These are phyloP conservation scores for Amiota minor DNA, from an alignment of 2,888 invertebrate species.

Conservation along the genomic window DNA sequence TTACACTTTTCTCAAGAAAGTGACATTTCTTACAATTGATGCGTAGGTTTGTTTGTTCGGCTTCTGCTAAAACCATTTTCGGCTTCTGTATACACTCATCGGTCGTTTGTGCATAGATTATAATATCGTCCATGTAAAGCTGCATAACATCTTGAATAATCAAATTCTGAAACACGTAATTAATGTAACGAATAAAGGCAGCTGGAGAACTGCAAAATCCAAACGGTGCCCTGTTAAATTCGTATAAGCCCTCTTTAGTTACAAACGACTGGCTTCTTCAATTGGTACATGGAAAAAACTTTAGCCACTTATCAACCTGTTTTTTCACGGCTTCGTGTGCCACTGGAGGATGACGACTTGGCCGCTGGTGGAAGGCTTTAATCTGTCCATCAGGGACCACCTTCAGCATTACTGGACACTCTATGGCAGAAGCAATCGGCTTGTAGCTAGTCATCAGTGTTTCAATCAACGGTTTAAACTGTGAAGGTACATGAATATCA, in stretches of 20 bases:
- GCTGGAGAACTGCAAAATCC: slow-evolving; percentile 26
- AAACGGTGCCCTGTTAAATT: slow-evolving; percentile 25
- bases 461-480: slow-evolving; percentile 25
- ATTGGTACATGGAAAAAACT: slow-evolving; percentile 39
- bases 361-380: slow-evolving; percentile 1
- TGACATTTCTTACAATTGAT: no score
- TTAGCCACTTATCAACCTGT: slow-evolving; percentile 27
- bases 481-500: slow-evolving; percentile 29
- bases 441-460: slow-evolving; percentile 21
- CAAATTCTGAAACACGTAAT: slow-evolving; percentile 38
- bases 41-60: no score
- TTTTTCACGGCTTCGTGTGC: slow-evolving; percentile 16
- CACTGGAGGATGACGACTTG: slow-evolving; percentile 11
- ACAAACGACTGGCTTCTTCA: slow-evolving; percentile 29
- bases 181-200: slow-evolving; percentile 17
- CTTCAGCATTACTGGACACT: slow-evolving; percentile 21
- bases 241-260: slow-evolving; percentile 1
- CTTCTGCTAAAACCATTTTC: slow-evolving; percentile 14
- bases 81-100: slow-evolving; percentile 38
- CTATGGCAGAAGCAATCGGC: background rate
- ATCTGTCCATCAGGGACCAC: background rate
- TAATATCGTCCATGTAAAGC: slow-evolving; percentile 41
- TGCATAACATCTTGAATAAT: slow-evolving; percentile 32
- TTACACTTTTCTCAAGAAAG: no score
- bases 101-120: slow-evolving; percentile 34